Evolutionary conservation across 2,113 vertebrate genomes (phyloP), one percentile per base, ranked within the genome.

Genomic region (Electrona antarctica): DNA sequence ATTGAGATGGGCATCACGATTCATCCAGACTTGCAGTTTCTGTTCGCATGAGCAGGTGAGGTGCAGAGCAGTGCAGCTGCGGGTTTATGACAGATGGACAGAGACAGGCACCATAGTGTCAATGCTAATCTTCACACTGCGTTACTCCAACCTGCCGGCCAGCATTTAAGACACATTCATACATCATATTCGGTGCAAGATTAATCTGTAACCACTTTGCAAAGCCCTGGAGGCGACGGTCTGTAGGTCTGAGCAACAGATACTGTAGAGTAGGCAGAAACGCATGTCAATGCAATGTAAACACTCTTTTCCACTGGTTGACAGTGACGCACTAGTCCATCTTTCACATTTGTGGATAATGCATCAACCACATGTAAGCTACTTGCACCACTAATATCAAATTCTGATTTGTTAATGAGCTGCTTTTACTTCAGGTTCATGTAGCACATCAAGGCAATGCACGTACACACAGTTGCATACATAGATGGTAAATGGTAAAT

Each of bases 1-100:
- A 92, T 92, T 91, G 83, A 92, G 82, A 92, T 92, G 89, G 82
- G 86, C 82, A 83, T 92, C 92, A 91, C 88, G 90, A 89, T 86
- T 90, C 80, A 79, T 64, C 74, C 78, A 91, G 91, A 83, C 87
- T 88, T 69, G 13, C 78, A 81, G 76, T 74, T 85, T 88, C 85
- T 85, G 82, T 77, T 88, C 57, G 1, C 81, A 82, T 90, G 90
- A 89, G 76, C 89, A 90, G 81, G 82, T 82, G 71, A 74, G 80
- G 81, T 79, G 82, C 77, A 64, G 67, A 81, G 85, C 70, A 64
- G 67, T 78, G 78, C 74, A 68, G 78, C 72, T 9, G 8, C 60
- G 51, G 15, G 57, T 70, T 64, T 65, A 68, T 71, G 78, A 74
- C 49, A 74, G 79, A 70, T 0, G 2, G 55, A 71, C 65, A 60